These are phyloP conservation scores for Equus przewalskii DNA, from an alignment of 2,113 vertebrate genomes.

Conservation along the genomic window DNA sequence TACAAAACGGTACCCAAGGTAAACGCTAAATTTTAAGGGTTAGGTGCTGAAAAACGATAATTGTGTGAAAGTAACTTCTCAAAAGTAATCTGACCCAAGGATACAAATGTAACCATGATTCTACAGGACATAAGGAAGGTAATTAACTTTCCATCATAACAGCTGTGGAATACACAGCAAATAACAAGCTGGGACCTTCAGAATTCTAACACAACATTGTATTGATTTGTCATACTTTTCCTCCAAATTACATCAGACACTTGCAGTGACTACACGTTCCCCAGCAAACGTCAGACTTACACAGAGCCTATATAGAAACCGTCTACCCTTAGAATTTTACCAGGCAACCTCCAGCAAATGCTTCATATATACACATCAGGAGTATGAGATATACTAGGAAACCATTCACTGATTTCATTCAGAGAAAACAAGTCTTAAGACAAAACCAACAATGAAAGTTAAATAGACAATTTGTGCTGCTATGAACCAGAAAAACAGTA, in stretches of 20 bases:
- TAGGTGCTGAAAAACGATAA: slow-evolving; percentile 59
- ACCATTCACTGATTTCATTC: slow-evolving; percentile 58
- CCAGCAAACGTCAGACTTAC: slow-evolving; percentile 46
- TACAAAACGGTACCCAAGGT: slow-evolving; percentile 82
- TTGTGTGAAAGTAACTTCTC: slow-evolving; percentile 60
- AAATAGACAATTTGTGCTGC: slow-evolving; percentile 2
- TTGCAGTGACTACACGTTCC: slow-evolving; percentile 24
- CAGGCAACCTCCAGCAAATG: slow-evolving; percentile 69
- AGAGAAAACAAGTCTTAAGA: slow-evolving; percentile 52
- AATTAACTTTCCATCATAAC: not conserved
- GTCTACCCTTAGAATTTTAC: slow-evolving; percentile 62
- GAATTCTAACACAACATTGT: slow-evolving; percentile 67
- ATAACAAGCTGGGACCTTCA: slow-evolving; percentile 65
- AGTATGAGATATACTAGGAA: slow-evolving; percentile 60
- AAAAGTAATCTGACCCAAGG: slow-evolving; percentile 65
- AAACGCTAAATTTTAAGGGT: slow-evolving; percentile 77
- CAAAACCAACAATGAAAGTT: slow-evolving; percentile 53
- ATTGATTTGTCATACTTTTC: not conserved
- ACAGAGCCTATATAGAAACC: slow-evolving; percentile 20
- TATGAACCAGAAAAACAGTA: slow-evolving; percentile 55
- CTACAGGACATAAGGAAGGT: slow-evolving; percentile 46
- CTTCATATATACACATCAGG: slow-evolving; percentile 77
- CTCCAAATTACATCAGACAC: slow-evolving; percentile 50
- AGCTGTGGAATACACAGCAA: slow-evolving; percentile 16
- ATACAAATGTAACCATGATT: slow-evolving; percentile 53